Base-by-base conservation (phyloP, 1,140 invertebrate genomes). In the Samia ricini region DNA sequence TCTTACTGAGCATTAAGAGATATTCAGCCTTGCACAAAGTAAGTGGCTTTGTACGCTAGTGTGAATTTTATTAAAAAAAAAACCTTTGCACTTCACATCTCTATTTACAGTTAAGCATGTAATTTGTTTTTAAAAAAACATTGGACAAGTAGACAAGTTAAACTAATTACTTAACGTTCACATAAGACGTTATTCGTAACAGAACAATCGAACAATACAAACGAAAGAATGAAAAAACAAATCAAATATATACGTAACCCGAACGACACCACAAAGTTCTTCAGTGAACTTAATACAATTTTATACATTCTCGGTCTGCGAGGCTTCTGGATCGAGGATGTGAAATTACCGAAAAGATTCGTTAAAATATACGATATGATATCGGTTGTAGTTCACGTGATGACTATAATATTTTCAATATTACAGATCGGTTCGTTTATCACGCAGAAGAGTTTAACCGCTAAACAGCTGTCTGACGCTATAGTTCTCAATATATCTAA, bases 401-500 rank as follows among this genome's bases (percentile, higher is more conserved):
- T 58, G 20, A 21, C 19, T 15, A 5, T 7, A 18, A 4, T 48
- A 21, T 58, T 58, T 21, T n/a, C 20, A 5, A 12, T 36, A n/a
- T 1, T 58, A n/a, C 33, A 58, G 36, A 22, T 58, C n/a, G 57
- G 51, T 12, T 52, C 68, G 6, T 24, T 62, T 6, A 62, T 68
- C 50, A 71, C 69, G 8, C 69, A 71, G 33, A 56, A 64, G 5
- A 24, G 62, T 20, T 58, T 71, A 33, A 23, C 55, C 4, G 29
- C 59, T 3, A 61, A 71, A 23, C 63, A 71, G n/a, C 60, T 64
- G 29, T 48, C 29, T 3, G 62, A 68, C 54, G 49, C 12, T 0
- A 18, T 64, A 8, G 42, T 71, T 10, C 49, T 57, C 36, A 10
- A 23, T 2, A 24, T 68, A 19, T 58, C 56, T 20, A 58, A 36